Conservation (phyloP, 2,888 invertebrate species). For the Lasioglossum calceatum region DNA sequence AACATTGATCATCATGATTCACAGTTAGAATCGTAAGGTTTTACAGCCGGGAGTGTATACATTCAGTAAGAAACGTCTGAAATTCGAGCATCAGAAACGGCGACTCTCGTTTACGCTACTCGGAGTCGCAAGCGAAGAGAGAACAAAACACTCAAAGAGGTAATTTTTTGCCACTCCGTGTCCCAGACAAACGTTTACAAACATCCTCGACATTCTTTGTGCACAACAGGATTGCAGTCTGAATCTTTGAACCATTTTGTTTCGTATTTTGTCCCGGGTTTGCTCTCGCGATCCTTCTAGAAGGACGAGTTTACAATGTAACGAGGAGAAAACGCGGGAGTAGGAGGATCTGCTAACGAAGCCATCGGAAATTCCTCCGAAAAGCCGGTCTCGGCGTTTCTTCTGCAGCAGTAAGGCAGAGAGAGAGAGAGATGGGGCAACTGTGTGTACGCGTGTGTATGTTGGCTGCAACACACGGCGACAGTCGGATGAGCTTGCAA, state of each 20-base stretch:
- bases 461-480: constrained; percentile 14
- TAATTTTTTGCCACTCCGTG: not conserved
- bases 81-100: too few relatives aligned
- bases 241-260: not conserved
- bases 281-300: not conserved
- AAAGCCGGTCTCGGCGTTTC: constrained; percentile 6
- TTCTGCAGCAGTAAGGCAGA: not conserved
- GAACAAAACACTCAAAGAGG: not conserved
- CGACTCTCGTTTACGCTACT: too few relatives aligned
- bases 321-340: not conserved
- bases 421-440: not conserved
- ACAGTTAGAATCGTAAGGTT: not conserved
- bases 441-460: not conserved
- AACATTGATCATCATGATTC: not conserved
- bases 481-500: constrained; percentile 24
- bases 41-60: not conserved
- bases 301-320: not conserved
- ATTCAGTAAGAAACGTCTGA: not conserved
- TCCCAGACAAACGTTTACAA: not conserved
- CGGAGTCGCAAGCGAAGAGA: not conserved
- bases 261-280: not conserved
- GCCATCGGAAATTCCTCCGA: constrained; percentile 20
- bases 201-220: not conserved
- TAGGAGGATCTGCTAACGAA: constrained; percentile 4
- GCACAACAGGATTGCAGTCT: not conserved